Evolutionary conservation across 2,888 invertebrate genomes (phyloP).

Genomic region (Cheilosia variabilis): DNA sequence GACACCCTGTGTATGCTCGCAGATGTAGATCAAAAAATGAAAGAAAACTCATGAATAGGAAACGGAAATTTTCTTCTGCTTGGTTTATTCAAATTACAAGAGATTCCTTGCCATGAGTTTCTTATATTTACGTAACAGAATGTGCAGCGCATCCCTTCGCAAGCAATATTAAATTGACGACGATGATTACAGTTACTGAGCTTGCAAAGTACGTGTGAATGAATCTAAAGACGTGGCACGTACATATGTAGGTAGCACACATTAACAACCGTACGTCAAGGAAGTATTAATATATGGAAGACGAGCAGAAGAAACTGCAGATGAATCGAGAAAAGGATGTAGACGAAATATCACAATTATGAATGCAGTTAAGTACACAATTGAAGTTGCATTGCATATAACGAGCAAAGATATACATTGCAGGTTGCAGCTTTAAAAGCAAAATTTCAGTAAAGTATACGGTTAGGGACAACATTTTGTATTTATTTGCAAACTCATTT

Average conservation of each 20-base stretch:
- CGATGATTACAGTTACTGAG: conserved; percentile 18
- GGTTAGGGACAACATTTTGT: conserved; percentile 22
- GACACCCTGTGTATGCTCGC: no score
- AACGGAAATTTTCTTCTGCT: conserved; percentile 28
- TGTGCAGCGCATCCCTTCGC: conserved; percentile 14
- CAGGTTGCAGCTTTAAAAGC: conserved; percentile 6
- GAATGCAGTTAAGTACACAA: conserved; percentile 75
- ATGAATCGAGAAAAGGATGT: conserved; percentile 31
- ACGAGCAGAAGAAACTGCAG: conserved; percentile 29
- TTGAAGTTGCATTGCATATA: conserved; percentile 67
- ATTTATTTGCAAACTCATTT: conserved; percentile 32
- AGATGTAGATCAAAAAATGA: neutral
- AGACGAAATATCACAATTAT: conserved; percentile 39
- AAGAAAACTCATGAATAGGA: neutral
- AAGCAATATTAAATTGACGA: conserved; percentile 25
- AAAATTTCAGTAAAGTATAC: neutral
- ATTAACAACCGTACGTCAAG: neutral
- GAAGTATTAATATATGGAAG: conserved; percentile 31
- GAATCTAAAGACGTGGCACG: conserved; percentile 12
- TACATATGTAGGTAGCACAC: neutral
- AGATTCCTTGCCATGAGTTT: conserved; percentile 14
- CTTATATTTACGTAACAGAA: conserved; percentile 23
- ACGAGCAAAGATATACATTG: conserved; percentile 11
- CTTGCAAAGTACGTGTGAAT: neutral
- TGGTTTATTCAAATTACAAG: conserved; percentile 33